A percentile compares a stretch with the other conserved stretches of the same genome.
Conservation (phyloP, 2,888 invertebrate genomes). For the Formica aserva region DNA sequence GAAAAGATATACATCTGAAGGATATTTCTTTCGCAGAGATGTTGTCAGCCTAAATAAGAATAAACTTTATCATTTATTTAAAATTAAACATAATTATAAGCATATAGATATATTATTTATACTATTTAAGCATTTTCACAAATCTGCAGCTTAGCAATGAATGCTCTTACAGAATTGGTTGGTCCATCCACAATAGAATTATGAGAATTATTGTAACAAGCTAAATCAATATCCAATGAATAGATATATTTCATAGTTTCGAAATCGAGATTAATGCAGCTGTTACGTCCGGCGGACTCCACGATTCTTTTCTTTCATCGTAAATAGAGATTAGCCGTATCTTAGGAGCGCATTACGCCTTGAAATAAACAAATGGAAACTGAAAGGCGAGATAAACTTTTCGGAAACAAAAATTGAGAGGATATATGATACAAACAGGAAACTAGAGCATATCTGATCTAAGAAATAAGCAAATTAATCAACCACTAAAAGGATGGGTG, state of each 20-base stretch:
- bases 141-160: conserved; percentile 88
- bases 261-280: conserved; percentile 92
- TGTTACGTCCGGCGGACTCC: too few species aligned
- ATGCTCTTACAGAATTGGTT: conserved; percentile 88
- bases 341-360: too few species aligned
- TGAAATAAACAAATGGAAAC: too few species aligned
- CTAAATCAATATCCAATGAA: conserved; percentile 92
- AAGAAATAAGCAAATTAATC: too few species aligned
- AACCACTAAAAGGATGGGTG: too few species aligned
- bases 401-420: too few species aligned
- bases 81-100: not conserved
- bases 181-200: conserved; percentile 96
- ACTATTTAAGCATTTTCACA: not conserved
- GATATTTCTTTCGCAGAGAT: conserved; percentile 94
- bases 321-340: too few species aligned
- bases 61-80: not conserved
- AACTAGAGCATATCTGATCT: too few species aligned
- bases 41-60: conserved; percentile 87
- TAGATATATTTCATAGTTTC: conserved; percentile 88
- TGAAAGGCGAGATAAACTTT: too few species aligned
- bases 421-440: too few species aligned
- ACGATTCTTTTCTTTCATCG: too few species aligned
- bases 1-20: conserved; percentile 95
- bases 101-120: too few species aligned
- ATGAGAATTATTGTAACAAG: conserved; percentile 94